phyloP scores from a whole-genome alignment of 2,888 invertebrate genomes.

The Malthinus seriepunctatus region DNA sequence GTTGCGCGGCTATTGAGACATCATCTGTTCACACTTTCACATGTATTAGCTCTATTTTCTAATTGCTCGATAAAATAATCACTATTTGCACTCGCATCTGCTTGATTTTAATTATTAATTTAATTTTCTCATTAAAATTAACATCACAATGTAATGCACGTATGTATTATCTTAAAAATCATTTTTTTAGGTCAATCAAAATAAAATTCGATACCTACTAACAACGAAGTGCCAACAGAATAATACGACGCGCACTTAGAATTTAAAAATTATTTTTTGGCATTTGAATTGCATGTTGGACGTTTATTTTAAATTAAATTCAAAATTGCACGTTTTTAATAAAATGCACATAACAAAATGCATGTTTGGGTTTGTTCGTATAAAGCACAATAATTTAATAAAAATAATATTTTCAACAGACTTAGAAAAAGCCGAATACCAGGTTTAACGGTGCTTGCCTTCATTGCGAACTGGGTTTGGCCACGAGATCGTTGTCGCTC shows the following conservation, averaged over 20 bases:
- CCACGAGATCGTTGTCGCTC: constrained; percentile 71
- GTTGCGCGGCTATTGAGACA: constrained; percentile 56
- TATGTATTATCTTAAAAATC: background rate
- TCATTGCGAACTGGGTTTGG: constrained; percentile 76
- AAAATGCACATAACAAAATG: no score
- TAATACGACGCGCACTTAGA: constrained; percentile 8
- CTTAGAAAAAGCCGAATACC: constrained; percentile 94
- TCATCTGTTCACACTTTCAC: constrained; percentile 54
- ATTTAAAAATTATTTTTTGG: background rate
- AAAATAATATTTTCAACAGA: constrained; percentile 58
- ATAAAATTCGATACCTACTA: no score
- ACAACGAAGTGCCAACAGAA: background rate
- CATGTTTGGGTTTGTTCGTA: no score
- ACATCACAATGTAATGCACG: background rate
- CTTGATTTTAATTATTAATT: background rate
- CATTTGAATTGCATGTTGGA: background rate
- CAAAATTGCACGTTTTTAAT: no score
- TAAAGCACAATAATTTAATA: no score
- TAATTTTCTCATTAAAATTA: background rate
- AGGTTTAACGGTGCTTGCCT: constrained; percentile 78
- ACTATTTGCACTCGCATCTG: constrained; percentile 23
- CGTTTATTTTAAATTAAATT: no score
- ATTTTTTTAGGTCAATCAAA: no score
- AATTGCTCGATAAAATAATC: constrained; percentile 23
- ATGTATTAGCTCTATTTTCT: constrained; percentile 51